These are phyloP conservation scores for Myioborus melanocephalus DNA, from an alignment of 2,797 vertebrate species.

Conservation along the genomic window DNA sequence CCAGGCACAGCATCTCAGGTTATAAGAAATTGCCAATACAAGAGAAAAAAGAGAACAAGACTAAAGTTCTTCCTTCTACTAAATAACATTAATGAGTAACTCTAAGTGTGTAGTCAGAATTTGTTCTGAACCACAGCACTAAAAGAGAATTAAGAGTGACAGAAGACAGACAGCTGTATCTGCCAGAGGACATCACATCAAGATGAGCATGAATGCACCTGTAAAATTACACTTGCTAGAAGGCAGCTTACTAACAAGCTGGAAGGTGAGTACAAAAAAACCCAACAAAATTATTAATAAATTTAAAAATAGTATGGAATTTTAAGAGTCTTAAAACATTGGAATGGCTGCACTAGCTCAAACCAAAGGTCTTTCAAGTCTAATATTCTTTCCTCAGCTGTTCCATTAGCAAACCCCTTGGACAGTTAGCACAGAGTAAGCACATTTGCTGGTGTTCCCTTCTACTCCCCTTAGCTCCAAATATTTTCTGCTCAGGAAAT, in stretches of 20 bases:
- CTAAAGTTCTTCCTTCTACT: not conserved
- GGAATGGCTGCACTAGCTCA: not conserved
- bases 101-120: not conserved
- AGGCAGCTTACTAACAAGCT: not conserved
- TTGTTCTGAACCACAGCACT: not conserved
- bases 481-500: not conserved
- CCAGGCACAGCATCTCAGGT: not conserved
- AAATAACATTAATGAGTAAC: not conserved
- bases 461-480: not conserved
- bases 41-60: not conserved
- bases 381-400: not conserved
- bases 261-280: not conserved
- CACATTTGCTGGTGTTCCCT: not conserved
- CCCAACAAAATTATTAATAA: not conserved
- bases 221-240: not conserved
- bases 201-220: not conserved
- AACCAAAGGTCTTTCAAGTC: not conserved
- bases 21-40: not conserved
- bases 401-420: not conserved
- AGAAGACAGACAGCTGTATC: not conserved
- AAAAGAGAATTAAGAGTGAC: not conserved
- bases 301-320: not conserved
- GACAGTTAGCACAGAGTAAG: not conserved
- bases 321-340: not conserved
- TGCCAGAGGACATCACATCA: not conserved